These are phyloP conservation scores for Netelia fuscicornis DNA, from an alignment of 2,888 invertebrate species.

Conservation along the genomic window DNA sequence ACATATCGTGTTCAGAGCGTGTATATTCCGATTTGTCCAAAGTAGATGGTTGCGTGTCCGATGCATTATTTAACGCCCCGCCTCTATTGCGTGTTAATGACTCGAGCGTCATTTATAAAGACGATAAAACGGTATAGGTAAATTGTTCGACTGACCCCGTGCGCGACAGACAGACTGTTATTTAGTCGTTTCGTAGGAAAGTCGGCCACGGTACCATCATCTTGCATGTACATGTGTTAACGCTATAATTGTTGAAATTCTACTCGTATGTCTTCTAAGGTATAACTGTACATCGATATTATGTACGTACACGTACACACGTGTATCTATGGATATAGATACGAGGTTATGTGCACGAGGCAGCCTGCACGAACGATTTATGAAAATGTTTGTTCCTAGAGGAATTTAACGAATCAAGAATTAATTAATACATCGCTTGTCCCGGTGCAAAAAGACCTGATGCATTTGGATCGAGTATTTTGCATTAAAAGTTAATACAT, in stretches of 20 bases:
- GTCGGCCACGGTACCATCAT: slow-evolving; percentile 43
- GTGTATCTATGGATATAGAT: slow-evolving; percentile 3
- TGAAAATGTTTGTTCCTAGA: no score
- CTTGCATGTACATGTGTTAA: slow-evolving; percentile 12
- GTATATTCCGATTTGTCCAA: neutral
- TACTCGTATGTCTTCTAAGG: neutral
- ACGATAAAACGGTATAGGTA: slow-evolving; percentile 26
- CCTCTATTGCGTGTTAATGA: slow-evolving; percentile 39
- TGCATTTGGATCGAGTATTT: no score
- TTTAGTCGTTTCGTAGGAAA: slow-evolving; percentile 41
- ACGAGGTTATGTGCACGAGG: neutral
- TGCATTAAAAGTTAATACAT: no score
- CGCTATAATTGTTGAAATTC: neutral
- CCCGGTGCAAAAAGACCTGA: no score
- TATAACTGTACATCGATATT: neutral
- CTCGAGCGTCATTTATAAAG: slow-evolving; percentile 35
- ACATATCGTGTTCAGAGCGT: neutral
- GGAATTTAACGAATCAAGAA: no score
- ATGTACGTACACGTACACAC: neutral
- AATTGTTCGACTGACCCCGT: slow-evolving; percentile 10
- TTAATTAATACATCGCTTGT: no score
- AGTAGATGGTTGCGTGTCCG: slow-evolving; percentile 11
- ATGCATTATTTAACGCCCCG: slow-evolving; percentile 42
- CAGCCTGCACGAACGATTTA: no score
- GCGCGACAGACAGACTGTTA: slow-evolving; percentile 18